Percentiles rank a stretch among this genome's conserved stretches.
Evolutionary conservation across 2,797 vertebrate genomes (phyloP).

Genomic region (Syngnathus acus): DNA sequence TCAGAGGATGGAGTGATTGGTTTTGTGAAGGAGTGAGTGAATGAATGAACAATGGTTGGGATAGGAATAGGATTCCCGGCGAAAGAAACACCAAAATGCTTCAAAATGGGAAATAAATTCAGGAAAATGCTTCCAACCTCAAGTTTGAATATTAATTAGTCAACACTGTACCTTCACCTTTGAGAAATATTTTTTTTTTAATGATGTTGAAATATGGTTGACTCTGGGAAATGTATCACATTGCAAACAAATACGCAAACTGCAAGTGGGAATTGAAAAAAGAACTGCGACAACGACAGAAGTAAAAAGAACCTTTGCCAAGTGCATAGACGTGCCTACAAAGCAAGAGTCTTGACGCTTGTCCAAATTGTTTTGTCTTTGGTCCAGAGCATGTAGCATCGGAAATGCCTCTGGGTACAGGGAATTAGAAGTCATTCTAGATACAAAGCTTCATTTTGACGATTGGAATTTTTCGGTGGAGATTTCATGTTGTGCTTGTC

Average conservation of each 20-base stretch:
- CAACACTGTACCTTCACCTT: not conserved
- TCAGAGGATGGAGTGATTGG: slow-evolving; percentile 39
- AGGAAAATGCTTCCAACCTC: not conserved
- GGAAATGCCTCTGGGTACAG: too few species aligned
- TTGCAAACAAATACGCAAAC: not conserved
- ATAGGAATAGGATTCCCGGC: slow-evolving; percentile 15
- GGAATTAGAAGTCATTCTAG: not conserved
- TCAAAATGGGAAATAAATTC: not conserved
- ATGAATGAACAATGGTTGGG: slow-evolving; percentile 30
- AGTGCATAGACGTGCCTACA: too few species aligned
- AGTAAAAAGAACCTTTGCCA: not conserved
- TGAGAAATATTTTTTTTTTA: not conserved
- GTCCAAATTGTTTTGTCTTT: too few species aligned
- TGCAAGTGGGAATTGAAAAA: not conserved
- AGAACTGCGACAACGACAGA: not conserved
- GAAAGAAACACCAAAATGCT: slow-evolving; percentile 3
- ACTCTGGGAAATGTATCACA: not conserved
- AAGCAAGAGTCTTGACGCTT: too few species aligned
- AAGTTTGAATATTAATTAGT: not conserved
- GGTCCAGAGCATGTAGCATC: too few species aligned
- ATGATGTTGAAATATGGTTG: not conserved
- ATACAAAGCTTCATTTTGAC: not conserved
- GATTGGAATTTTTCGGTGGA: not conserved
- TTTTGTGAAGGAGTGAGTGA: slow-evolving; percentile 32
- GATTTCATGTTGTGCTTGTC: not conserved